Evolutionary conservation across 2,113 vertebrate species (phyloP), one percentile per base, ranked within the genome.

Genomic region (Chaetorhynchus papuensis): DNA sequence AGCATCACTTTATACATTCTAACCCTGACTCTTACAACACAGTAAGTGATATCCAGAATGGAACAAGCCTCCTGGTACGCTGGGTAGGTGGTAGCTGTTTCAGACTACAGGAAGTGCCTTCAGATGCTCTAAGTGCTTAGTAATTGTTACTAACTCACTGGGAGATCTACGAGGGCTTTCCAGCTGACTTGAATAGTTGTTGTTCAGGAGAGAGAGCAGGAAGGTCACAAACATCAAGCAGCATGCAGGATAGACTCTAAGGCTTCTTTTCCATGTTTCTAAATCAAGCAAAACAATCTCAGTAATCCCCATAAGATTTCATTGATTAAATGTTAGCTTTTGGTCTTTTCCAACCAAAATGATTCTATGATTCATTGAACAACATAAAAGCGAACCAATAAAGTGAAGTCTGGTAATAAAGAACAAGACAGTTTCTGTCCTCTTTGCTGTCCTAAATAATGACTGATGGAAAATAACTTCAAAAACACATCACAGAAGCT

Each of bases 71-170:
- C 16, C 65, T 68, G 60, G 60, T 39, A 20, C 0, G 0, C 15
- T 56, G 74, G 57, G 82, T 94, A 60, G 87, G 84, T 83, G 96
- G 94, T 83, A 79, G 82, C 90, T 82, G 45, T 85, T 94, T 90
- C 78, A 64, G 82, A 57, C n/a, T 45, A 20, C 82, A 87, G 87
- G 90, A 97, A 94, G 75, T 87, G 31, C 57, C 78, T 94, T 41
- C 33, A 68, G 41, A 37, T 79, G 57, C 74, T 76, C 92, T 7
- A 16, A 87, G 61, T 65, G 78, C 66, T 95, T 92, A 94, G 74
- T 71, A 72, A 41, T 74, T 89, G 57, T 79, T 87, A 37, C 31
- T 52, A 49, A 75, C 57, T 78, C 53, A 26, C 1, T 56, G 74
- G 31, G 77, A 41, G 44, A 53, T 20, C 45, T 72, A 8, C 26